Evolutionary conservation across 2,888 invertebrate species (phyloP), one percentile per base, ranked within the genome.

Genomic region (Sussaba pulchella): DNA sequence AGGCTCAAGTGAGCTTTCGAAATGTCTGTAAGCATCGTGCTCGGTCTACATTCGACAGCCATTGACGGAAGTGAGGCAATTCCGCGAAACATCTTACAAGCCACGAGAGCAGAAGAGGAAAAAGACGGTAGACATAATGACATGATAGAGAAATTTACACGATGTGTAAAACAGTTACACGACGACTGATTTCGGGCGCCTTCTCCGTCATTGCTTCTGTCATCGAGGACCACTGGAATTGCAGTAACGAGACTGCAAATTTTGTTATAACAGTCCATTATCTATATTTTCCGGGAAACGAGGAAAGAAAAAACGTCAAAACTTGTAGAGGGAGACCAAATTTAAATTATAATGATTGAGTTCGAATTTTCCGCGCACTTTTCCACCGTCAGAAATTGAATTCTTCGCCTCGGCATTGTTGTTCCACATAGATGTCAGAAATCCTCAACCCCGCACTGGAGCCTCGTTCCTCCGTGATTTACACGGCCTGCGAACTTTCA

Each of bases 31-130:
- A 26, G 59, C 21, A 73, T 12, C 9, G 43, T 19, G 43, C 57
- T 45, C 54, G 41, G 14, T 14, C n/a, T 14, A 36, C 64, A 57
- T 71, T 77, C 77, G 77, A 77, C 71, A 63, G 61, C 57, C 54
- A 57, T 57, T 75, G 78, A 72, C 66, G 89, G 57, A 78, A 39
- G 70, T 71, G 64, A 71, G 70, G 67, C 61, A 78, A 78, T 74
- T 70, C 57, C 57, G 41, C 6, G 43, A 45, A 77, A 71, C 52
- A 71, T 71, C 77, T 71, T 64, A 39, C 24, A 47, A 64, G n/a
- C 9, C 64, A 6, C 47, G 57, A 43, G 63, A 63, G 52, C 26
- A 21, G 70, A 31, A 14, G 26, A 66, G 64, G 47, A 36, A 67
- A 50, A 39, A 39, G 41, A 5, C n/a, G n/a, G 24, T 26, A 26